phyloP scores from a whole-genome alignment of 2,888 invertebrate species.

The Lumbricus terrestris region DNA sequence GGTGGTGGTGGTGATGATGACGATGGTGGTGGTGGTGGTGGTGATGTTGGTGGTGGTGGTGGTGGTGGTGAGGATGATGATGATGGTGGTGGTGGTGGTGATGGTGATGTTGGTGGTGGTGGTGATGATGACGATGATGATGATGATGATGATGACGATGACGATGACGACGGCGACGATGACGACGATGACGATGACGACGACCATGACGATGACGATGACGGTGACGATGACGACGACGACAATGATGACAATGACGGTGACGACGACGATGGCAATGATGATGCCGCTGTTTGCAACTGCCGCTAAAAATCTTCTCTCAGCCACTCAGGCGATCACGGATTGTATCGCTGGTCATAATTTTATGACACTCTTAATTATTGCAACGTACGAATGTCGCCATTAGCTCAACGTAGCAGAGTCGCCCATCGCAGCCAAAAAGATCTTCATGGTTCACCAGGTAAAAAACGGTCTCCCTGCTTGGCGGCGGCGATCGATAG shows the following conservation, averaged over 20 bases:
- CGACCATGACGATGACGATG: constrained; percentile 18
- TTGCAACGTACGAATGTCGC: background rate
- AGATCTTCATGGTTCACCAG: background rate
- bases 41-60: no score
- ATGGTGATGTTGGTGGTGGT: background rate
- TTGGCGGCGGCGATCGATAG: background rate
- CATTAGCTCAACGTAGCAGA: background rate
- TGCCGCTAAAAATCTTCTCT: background rate
- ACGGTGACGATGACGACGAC: constrained; percentile 14
- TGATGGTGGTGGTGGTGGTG: constrained; percentile 14
- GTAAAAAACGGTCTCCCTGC: background rate
- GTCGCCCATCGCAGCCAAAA: background rate
- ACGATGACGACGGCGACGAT: constrained; percentile 21
- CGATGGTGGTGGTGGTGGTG: background rate
- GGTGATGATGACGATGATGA: no score
- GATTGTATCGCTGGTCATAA: background rate
- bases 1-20: no score
- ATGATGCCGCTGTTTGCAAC: no score
- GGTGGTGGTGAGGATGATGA: constrained; percentile 19
- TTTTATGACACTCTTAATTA: background rate
- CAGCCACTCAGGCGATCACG: background rate
- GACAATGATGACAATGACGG: background rate
- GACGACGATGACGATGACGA: constrained; percentile 26
- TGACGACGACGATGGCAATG: no score
- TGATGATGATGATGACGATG: constrained; percentile 22